Evolutionary conservation across 2,797 vertebrate genomes (phyloP).

Genomic region (Lophotriccus pileatus): DNA sequence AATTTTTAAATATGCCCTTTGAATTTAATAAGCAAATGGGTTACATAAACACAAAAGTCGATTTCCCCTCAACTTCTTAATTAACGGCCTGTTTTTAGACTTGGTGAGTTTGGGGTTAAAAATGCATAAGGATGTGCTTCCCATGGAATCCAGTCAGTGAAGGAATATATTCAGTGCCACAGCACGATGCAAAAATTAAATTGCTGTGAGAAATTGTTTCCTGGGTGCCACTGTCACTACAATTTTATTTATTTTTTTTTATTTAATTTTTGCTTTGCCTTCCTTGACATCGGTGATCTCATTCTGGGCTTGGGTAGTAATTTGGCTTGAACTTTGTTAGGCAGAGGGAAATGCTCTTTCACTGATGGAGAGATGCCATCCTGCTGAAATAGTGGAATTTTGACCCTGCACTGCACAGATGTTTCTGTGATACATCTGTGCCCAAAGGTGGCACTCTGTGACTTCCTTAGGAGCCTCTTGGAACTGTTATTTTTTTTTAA

Average conservation of each 20-base stretch:
- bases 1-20: not conserved
- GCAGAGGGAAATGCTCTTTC: not conserved
- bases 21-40: too few species aligned
- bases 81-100: not conserved
- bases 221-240: not conserved
- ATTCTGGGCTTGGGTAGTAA: not conserved
- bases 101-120: not conserved
- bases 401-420: rapidly evolving
- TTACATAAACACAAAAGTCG: too few species aligned
- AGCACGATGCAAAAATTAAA: not conserved
- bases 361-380: not conserved
- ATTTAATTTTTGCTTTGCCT: not conserved
- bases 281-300: not conserved
- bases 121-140: not conserved
- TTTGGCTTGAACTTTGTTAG: not conserved
- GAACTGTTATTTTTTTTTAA: not conserved
- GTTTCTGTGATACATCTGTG: not conserved
- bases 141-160: not conserved
- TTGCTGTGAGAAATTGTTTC: not conserved
- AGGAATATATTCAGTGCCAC: not conserved
- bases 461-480: not conserved
- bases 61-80: not conserved
- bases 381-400: not conserved
- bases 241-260: not conserved
- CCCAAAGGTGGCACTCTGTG: not conserved